Evolutionary conservation across 2,797 vertebrate genomes (phyloP).

Genomic region (Craterocephalus amniculus): DNA sequence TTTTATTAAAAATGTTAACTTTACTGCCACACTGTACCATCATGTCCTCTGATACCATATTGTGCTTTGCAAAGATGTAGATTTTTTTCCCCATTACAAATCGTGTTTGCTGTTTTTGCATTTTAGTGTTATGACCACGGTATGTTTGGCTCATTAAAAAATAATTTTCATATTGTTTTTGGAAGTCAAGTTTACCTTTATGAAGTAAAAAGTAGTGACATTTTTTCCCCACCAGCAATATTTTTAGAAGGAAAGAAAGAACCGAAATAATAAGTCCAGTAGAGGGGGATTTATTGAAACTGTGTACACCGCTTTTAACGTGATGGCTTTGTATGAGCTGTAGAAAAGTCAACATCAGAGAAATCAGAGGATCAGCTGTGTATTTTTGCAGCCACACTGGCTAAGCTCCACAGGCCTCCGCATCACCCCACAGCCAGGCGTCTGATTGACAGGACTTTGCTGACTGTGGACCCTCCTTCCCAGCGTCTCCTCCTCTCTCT

Average conservation of each 20-base stretch:
- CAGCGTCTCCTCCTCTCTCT: constrained; percentile 63
- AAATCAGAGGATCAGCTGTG: not conserved
- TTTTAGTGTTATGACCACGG: not conserved
- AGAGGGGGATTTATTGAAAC: not conserved
- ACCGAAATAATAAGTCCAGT: not conserved
- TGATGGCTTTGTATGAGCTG: not conserved
- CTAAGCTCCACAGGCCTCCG: constrained; percentile 21
- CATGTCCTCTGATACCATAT: not conserved
- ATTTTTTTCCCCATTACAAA: too few relatives aligned
- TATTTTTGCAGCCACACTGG: constrained; percentile 13
- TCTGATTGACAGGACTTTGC: constrained; percentile 81
- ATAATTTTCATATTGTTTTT: not conserved
- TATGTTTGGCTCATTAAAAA: not conserved
- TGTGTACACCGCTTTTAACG: not conserved
- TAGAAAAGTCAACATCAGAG: constrained; percentile 3
- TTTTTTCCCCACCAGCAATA: not conserved
- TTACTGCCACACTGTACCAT: not conserved
- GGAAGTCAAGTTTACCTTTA: not conserved
- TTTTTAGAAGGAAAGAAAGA: not conserved
- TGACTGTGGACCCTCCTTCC: constrained; percentile 77
- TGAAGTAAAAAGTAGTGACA: not conserved
- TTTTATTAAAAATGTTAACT: not conserved
- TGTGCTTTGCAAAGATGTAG: not conserved
- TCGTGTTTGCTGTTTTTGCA: not conserved
- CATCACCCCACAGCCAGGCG: constrained; percentile 37